Base-by-base conservation (phyloP, 2,113 vertebrate species). In the Anguilla rostrata region DNA sequence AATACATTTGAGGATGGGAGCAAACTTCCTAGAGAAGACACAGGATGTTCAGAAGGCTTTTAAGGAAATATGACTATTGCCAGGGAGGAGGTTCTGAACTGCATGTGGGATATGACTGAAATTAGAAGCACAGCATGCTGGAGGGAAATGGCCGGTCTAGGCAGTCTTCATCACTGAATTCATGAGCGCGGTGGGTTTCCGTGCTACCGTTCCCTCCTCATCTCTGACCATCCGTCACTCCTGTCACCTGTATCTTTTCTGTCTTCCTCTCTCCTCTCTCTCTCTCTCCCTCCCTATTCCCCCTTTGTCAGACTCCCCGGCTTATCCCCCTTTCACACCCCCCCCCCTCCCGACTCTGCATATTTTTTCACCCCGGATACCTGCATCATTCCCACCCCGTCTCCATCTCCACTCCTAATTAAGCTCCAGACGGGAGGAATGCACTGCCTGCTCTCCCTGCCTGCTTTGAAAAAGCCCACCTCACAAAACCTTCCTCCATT, bases 251-350 rank as follows among this genome's bases (percentile, higher is more conserved):
- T 71, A 71, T 22, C 34, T 18, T 12, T 20, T 18, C 46, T 66
- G 14, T 39, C 66, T 46, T 46, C 8, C 8, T 46, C 8, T 46
- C 5, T 46, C 43, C 8, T 46, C 1, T 46, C 8, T 8, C 43
- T 49, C 43, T 49, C 43, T 57, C 81, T 14, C 49, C 46, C 81
- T 56, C 81, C 82, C 1, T 2, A 14, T 20, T 49, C 26, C 8
- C 53, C 84, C 83, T 46, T 34, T 43, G 40, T 60, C 78, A 78
- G 46, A 56, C 79, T 82, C 79, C 16, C 39, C 86, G 78, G 82
- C 82, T 18, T 4, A n/a, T n/a, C 26, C 20, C 43, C 11, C 1
- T 14, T 82, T 49, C 81, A n/a, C 81, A 43, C 81, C 11, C 22
- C 11, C 43, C 20, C 80, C n/a, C n/a, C 49, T 29, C 49, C 41